Percentiles rank a stretch among this genome's conserved stretches.
Conservation (phyloP, 2,113 vertebrate species). For the Apaloderma vittatum region DNA sequence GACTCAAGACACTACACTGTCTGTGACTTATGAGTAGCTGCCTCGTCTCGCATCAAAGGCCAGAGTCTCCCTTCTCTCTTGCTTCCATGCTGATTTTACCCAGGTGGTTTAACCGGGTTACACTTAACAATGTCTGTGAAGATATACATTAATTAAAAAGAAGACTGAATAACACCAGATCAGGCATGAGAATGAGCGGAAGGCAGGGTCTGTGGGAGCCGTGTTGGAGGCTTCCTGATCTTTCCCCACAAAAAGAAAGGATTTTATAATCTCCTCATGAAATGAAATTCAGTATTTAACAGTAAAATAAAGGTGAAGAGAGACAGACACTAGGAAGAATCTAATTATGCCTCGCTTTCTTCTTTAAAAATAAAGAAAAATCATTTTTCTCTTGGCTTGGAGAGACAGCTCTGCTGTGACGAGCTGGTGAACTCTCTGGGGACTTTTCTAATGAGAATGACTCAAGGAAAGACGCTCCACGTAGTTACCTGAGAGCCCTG, state of each 20-base stretch:
- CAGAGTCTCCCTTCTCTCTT: neutral
- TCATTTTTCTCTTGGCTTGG: neutral
- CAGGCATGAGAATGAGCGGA: neutral
- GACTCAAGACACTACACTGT: neutral
- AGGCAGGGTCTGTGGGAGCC: neutral
- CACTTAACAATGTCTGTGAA: neutral
- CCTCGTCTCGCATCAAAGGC: neutral
- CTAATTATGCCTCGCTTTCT: neutral
- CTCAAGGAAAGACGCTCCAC: neutral
- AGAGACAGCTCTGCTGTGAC: neutral
- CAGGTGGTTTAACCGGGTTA: neutral
- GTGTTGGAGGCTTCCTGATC: neutral
- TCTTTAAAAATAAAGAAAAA: neutral
- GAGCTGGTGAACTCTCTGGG: too few species aligned
- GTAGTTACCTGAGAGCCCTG: fast-evolving
- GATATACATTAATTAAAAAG: neutral
- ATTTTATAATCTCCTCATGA: neutral
- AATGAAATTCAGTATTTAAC: neutral
- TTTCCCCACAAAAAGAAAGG: neutral
- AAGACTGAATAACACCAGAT: neutral
- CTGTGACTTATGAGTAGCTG: neutral
- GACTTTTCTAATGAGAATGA: neutral
- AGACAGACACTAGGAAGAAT: neutral
- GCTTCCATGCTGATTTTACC: neutral
- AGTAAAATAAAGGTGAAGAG: neutral